phyloP scores from a whole-genome alignment of 2,797 vertebrate genomes.

The Pelobates cultripes region DNA sequence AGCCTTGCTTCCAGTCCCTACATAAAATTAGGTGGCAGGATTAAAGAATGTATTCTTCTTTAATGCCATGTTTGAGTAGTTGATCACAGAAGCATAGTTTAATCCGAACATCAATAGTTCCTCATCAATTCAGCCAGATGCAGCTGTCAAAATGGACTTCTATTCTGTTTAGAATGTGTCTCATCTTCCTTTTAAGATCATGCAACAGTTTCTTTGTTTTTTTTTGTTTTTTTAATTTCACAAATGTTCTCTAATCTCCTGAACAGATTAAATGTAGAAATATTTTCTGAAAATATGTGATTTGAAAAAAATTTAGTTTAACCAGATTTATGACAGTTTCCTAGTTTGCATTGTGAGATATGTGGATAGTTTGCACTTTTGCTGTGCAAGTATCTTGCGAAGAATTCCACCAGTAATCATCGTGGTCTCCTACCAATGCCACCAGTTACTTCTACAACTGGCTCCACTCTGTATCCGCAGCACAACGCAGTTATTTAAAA shows the following conservation, averaged over 20 bases:
- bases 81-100: conserved; percentile 93
- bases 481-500: too few species aligned
- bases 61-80: conserved; percentile 94
- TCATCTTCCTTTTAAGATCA: conserved; percentile 80
- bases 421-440: too few species aligned
- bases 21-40: conserved; percentile 87
- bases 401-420: too few species aligned
- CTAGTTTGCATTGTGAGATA: too few species aligned
- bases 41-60: conserved; percentile 92
- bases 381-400: too few species aligned
- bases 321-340: too few species aligned
- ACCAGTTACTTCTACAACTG: too few species aligned
- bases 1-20: conserved; percentile 70
- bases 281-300: conserved; percentile 16
- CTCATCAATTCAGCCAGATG: conserved; percentile 86
- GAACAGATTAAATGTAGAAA: conserved; percentile 65
- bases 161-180: conserved; percentile 81
- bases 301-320: background rate
- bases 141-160: conserved; percentile 83
- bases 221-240: conserved; percentile 70
- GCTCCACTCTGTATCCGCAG: too few species aligned
- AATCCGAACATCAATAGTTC: conserved; percentile 93
- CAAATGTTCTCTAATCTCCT: conserved; percentile 90
- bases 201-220: conserved; percentile 89
- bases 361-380: too few species aligned